Evolutionary conservation across 1,140 invertebrate species (phyloP), one percentile per base, ranked within the genome.

Genomic region (Nephila pilipes): DNA sequence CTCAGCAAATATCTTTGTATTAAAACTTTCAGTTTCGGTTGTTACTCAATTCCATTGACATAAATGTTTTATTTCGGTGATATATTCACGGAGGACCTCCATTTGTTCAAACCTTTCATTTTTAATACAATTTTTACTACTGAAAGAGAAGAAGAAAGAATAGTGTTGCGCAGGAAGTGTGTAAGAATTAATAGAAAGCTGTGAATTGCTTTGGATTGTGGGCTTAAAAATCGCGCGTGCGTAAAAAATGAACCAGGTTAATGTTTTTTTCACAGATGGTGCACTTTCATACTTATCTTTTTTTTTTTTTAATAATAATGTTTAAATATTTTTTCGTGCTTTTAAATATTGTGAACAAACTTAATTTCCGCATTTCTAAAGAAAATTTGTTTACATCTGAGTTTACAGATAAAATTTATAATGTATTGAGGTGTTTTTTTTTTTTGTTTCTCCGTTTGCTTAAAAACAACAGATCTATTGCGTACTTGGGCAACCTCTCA

Each of bases 211-310:
- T 83, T 75, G 18, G 69, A 75, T 75, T 75, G 69, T 75, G 69
- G 29, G 25, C 1, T 32, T 36, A 36, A 54, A 46, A 75, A 1
- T 20, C 87, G 57, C 87, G 29, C 60, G 63, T 75, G 87, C 60
- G 60, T 75, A 57, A 75, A 88, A 88, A 46, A 75, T 29, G 87
- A 55, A 88, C 87, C 63, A 88, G 87, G 87, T 75, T 88, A 88
- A 88, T 88, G 87, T 69, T 54, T 75, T 79, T 55, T 83, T 83
- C 80, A 83, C 80, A 83, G 80, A 6, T 83, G 80, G 38, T 18
- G 38, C 20, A 83, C 80, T 46, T 83, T 54, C 1, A 12, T 25
- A 55, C 38, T n/a, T 54, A 83, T 83, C n/a, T 25, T 25, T 12
- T 36, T 54, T 81, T n/a, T n/a, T 55, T 81, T 38, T 83, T 46